Base-by-base conservation (phyloP, 2,888 invertebrate genomes). In the Gymnocheta viridis region DNA sequence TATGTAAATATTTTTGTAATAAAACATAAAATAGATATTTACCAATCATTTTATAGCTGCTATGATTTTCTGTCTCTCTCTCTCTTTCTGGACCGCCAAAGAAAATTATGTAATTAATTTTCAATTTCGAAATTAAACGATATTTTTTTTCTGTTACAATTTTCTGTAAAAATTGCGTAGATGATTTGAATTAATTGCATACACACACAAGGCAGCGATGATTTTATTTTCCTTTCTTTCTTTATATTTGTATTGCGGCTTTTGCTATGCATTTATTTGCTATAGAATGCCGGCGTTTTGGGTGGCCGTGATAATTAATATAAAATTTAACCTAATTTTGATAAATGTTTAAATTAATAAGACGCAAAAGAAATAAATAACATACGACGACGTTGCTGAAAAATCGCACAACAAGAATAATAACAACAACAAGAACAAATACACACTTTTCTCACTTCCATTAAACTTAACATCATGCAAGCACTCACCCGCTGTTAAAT, bases 301-400 rank as follows among this genome's bases (percentile, higher is more conserved):
- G 67, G 27, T 64, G 47, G 51, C 62, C 49, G 62, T 82, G 62
- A 56, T 77, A 79, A 81, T 83, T 78, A 82, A 84, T 88, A 74
- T 73, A 49, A 86, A 86, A 86, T 86, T 87, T 86, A 87, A 88
- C 87, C 87, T 86, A 88, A 87, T 88, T 88, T 87, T 86, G 67
- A 87, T 86, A 86, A 86, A 86, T 80, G 86, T 87, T 78, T 66
- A 78, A 86, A 84, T 86, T 88, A n/a, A n/a, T n/a, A 87, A 88
- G 86, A 87, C 87, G 87, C 87, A 88, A 87, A 88, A 64, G 24
- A 29, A 4, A 3, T 44, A 72, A 66, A 77, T 54, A 72, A 51
- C 38, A 41, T 7, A 4, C 32, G 12, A 38, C 70, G 24, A 32
- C 62, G 64, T 58, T 35, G 60, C 27, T 38, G 5, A 38, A 60